Conservation (phyloP, 1,140 invertebrate genomes). For the Zelostemma sp. region DNA sequence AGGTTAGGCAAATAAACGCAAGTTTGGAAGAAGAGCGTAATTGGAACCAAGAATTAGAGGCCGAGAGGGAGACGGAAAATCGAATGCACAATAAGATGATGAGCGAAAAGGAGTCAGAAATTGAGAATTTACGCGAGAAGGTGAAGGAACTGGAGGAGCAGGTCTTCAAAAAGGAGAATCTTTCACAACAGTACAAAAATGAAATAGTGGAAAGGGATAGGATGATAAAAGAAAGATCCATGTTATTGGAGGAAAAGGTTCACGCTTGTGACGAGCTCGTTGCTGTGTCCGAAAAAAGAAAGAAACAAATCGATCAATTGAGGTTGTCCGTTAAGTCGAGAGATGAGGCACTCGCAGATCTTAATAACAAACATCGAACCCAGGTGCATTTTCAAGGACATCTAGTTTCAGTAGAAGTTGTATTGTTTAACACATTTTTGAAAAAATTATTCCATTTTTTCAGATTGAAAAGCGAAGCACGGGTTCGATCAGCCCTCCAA, state of each 20-base stretch:
- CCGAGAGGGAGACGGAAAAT: slow-evolving; percentile 57
- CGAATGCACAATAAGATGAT: slow-evolving; percentile 51
- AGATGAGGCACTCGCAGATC: slow-evolving; percentile 63
- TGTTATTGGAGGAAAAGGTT: slow-evolving; percentile 58
- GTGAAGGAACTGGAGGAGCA: slow-evolving; percentile 67
- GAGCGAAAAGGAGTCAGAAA: slow-evolving; percentile 50
- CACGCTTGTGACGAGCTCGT: slow-evolving; percentile 58
- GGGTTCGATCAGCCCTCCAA: slow-evolving; percentile 55
- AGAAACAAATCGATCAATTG: slow-evolving; percentile 63
- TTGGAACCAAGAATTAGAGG: slow-evolving; percentile 63
- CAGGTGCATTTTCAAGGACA: slow-evolving; percentile 49
- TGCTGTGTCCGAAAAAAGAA: slow-evolving; percentile 59
- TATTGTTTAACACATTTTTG: no score
- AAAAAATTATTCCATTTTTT: no score
- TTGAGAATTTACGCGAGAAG: slow-evolving; percentile 53
- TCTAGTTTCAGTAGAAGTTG: no score
- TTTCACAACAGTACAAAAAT: slow-evolving; percentile 56
- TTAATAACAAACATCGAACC: slow-evolving; percentile 64
- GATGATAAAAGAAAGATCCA: slow-evolving; percentile 58
- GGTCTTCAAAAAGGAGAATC: slow-evolving; percentile 55
- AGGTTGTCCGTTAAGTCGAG: slow-evolving; percentile 61
- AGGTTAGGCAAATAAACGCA: slow-evolving; percentile 61
- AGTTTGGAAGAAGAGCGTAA: slow-evolving; percentile 62
- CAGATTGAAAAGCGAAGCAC: slow-evolving; percentile 44
- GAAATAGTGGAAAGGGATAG: slow-evolving; percentile 61